These are phyloP conservation scores for Schizaphis graminum DNA, from an alignment of 2,888 invertebrate species.

Conservation along the genomic window DNA sequence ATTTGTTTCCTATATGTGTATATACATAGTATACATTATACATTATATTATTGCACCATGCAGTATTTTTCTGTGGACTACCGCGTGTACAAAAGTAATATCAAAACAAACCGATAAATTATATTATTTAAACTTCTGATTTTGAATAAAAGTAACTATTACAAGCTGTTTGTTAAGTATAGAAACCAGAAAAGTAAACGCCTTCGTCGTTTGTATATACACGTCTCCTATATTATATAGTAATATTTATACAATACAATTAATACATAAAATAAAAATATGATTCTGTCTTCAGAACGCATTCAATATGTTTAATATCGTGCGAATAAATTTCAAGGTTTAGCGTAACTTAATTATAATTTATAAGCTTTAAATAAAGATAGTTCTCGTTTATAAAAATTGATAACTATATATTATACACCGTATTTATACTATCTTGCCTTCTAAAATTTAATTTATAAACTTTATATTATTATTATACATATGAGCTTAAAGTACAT, in stretches of 20 bases:
- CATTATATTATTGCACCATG: not conserved
- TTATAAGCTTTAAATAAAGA: not conserved
- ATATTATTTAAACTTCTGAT: slow-evolving; percentile 14
- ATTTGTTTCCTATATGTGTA: not conserved
- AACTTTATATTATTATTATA: not conserved
- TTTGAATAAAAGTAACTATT: slow-evolving; percentile 7
- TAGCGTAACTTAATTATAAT: not conserved
- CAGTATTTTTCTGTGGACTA: not conserved
- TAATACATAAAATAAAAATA: not conserved
- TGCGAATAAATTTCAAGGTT: not conserved
- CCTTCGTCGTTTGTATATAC: not conserved
- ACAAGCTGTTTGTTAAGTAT: not conserved
- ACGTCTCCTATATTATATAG: not conserved
- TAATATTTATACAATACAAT: not conserved
- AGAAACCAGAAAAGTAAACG: not conserved
- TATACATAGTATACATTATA: not conserved
- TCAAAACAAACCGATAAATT: slow-evolving; percentile 9
- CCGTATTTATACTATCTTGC: not conserved
- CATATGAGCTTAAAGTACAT: not conserved
- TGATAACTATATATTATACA: not conserved
- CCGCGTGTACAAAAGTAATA: not conserved
- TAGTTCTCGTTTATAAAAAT: not conserved
- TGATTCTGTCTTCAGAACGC: not conserved
- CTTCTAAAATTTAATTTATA: not conserved
- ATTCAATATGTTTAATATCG: not conserved